These are phyloP conservation scores for Lepidurus apus DNA, from an alignment of 1,140 invertebrate species.

Conservation along the genomic window DNA sequence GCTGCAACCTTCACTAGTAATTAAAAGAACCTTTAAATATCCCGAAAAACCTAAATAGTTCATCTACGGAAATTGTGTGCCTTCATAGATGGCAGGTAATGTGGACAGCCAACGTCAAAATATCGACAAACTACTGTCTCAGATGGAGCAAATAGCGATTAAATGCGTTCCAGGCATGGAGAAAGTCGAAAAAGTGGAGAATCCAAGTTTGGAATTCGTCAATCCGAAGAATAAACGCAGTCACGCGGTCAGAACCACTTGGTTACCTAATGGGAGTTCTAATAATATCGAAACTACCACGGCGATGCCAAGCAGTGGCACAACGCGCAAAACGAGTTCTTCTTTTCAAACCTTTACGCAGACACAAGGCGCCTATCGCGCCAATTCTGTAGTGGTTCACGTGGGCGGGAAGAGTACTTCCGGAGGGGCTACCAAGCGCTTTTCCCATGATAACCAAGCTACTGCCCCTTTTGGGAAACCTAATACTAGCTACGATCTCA, in stretches of 20 bases:
- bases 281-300: not conserved
- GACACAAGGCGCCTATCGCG: not conserved
- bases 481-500: not conserved
- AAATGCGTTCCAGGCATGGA: not conserved
- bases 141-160: not conserved
- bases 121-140: not conserved
- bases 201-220: slow-evolving; percentile 27
- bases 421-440: not conserved
- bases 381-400: not conserved
- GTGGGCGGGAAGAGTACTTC: not conserved
- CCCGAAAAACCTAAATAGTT: not conserved
- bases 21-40: not conserved
- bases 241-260: slow-evolving; percentile 24
- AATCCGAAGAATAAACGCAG: not conserved
- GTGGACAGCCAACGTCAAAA: not conserved
- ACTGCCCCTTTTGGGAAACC: not conserved
- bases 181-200: not conserved
- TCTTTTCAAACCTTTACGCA: not conserved
- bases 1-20: not conserved
- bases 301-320: not conserved
- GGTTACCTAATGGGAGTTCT: slow-evolving; percentile 20
- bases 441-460: not conserved
- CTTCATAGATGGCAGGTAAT: not conserved
- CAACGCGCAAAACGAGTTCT: not conserved
- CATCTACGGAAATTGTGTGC: not conserved